These are phyloP conservation scores for Campodea augens DNA, from an alignment of 1,140 invertebrate species.

Conservation along the genomic window DNA sequence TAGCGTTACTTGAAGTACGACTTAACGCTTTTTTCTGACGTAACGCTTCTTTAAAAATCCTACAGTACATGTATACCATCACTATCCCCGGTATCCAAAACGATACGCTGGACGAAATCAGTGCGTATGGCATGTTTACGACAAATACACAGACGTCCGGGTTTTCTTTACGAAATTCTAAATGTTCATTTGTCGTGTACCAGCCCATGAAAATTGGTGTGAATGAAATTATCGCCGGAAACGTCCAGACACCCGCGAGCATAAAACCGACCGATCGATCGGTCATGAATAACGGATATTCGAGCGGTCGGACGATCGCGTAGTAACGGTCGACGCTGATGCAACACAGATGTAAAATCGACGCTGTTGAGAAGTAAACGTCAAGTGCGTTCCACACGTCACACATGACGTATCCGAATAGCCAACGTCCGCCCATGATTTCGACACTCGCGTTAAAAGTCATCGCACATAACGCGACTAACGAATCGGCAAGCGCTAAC, in stretches of 20 bases:
- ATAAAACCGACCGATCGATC: constrained; percentile 71
- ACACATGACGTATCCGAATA: constrained; percentile 70
- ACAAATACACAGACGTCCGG: constrained; percentile 56
- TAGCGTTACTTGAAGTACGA: constrained; percentile 57
- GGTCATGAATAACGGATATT: constrained; percentile 74
- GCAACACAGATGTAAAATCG: constrained; percentile 83
- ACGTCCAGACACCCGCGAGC: constrained; percentile 77
- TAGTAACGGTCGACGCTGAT: constrained; percentile 82
- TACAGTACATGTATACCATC: constrained; percentile 74
- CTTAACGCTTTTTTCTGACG: constrained; percentile 67
- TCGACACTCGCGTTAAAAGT: too few species aligned
- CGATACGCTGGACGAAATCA: constrained; percentile 76
- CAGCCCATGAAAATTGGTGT: constrained; percentile 81
- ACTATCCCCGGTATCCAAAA: constrained; percentile 89
- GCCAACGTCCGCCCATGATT: constrained; percentile 64
- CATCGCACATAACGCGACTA: too few species aligned
- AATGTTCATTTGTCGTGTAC: constrained; percentile 67
- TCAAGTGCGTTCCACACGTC: constrained; percentile 90
- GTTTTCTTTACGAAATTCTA: constrained; percentile 39
- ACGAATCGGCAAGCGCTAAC: too few species aligned
- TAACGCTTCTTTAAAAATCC: constrained; percentile 73
- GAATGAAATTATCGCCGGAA: constrained; percentile 81
- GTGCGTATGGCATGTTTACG: constrained; percentile 71
- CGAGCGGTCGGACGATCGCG: constrained; percentile 69
- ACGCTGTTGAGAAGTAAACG: constrained; percentile 86